Conservation (phyloP, 1,140 invertebrate species). For the Mercenaria mercenaria region DNA sequence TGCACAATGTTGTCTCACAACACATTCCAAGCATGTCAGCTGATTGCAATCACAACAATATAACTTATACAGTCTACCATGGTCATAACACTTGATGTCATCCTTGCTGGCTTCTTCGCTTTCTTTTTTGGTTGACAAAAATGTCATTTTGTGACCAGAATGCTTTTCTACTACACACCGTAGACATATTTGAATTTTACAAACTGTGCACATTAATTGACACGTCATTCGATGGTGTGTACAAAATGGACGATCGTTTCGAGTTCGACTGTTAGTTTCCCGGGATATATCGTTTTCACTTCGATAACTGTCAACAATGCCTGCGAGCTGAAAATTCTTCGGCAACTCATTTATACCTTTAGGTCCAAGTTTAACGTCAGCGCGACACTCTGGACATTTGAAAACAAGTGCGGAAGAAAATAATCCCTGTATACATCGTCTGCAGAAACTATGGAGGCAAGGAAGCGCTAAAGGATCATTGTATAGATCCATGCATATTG, state of each 20-base stretch:
- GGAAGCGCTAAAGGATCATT: constrained; percentile 56
- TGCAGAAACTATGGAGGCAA: constrained; percentile 60
- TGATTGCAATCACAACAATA: constrained; percentile 14
- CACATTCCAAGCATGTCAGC: constrained; percentile 24
- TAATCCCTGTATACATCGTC: constrained; percentile 36
- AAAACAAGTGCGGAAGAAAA: constrained; percentile 18
- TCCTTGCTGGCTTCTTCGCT: not conserved
- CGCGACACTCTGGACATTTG: constrained; percentile 52
- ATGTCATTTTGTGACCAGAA: constrained; percentile 18
- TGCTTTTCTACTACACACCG: constrained; percentile 29
- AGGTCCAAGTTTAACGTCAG: constrained; percentile 28
- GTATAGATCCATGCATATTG: constrained; percentile 60
- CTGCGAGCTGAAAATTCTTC: constrained; percentile 50
- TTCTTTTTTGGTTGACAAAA: not conserved
- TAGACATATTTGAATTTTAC: constrained; percentile 22
- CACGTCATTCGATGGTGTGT: constrained; percentile 44
- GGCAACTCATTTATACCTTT: constrained; percentile 36
- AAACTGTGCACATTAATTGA: constrained; percentile 48
- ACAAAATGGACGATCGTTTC: constrained; percentile 25
- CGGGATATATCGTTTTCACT: not conserved
- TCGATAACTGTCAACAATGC: constrained; percentile 56
- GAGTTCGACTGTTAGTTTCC: not conserved
- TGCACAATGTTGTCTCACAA: not conserved
- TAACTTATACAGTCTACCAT: not conserved
- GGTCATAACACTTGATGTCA: not conserved